phyloP scores from a whole-genome alignment of 2,113 vertebrate genomes.

The Athene cunicularia region DNA sequence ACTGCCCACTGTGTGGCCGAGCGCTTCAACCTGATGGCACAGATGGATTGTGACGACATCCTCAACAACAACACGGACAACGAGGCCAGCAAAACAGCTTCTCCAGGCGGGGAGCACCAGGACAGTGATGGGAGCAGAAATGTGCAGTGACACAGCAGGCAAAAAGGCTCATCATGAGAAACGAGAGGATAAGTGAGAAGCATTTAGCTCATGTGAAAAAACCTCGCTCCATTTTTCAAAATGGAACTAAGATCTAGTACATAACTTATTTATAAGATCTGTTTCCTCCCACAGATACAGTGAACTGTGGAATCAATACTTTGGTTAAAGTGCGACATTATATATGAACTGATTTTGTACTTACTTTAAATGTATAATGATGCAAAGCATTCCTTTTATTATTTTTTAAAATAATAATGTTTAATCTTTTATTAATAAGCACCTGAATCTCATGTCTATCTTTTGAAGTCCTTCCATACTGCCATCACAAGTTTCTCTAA shows the following conservation, averaged over 20 bases:
- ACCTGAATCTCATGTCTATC: not conserved
- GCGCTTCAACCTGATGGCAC: conserved; percentile 80
- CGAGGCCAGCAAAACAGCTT: conserved; percentile 63
- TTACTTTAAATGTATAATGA: conserved; percentile 36
- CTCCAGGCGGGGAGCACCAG: conserved; percentile 19
- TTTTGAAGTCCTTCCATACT: not conserved
- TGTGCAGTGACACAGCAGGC: not conserved
- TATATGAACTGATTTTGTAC: conserved; percentile 60
- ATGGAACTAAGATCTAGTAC: not conserved
- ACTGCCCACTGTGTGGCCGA: conserved; percentile 91
- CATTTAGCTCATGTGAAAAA: not conserved
- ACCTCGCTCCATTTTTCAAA: not conserved
- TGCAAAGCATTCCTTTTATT: conserved; percentile 44
- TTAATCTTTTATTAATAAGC: conserved; percentile 59
- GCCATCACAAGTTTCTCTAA: not conserved
- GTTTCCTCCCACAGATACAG: conserved; percentile 3
- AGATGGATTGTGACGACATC: conserved; percentile 71
- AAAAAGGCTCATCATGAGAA: not conserved
- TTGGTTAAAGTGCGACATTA: conserved; percentile 34
- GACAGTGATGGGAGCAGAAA: not conserved
- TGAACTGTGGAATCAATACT: conserved; percentile 38
- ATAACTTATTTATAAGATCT: conserved; percentile 56
- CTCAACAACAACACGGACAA: conserved; percentile 62
- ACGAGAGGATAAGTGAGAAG: not conserved
- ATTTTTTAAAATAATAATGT: conserved; percentile 61